Conservation (phyloP, 2,113 vertebrate species). For the Callipepla californica region DNA sequence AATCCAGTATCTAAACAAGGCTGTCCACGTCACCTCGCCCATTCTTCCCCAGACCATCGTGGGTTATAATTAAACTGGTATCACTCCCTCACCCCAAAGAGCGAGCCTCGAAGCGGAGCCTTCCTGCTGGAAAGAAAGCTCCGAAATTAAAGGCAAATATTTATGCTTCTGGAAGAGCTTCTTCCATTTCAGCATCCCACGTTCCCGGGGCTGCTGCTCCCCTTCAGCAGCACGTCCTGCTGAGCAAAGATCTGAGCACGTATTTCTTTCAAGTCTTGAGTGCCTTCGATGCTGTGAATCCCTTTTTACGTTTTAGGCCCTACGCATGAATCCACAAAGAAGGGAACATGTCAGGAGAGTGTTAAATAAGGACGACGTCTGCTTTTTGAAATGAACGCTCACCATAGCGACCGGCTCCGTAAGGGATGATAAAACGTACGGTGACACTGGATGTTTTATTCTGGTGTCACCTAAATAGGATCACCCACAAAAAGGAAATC, state of each 20-base stretch:
- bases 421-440: background rate
- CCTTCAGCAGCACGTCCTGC: conserved; percentile 47
- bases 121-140: conserved; percentile 1
- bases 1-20: conserved; percentile 65
- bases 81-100: background rate
- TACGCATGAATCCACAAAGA: background rate
- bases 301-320: background rate
- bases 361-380: conserved; percentile 55
- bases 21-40: conserved; percentile 46
- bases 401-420: conserved; percentile 26
- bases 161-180: background rate
- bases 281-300: background rate
- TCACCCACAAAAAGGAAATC: conserved; percentile 46
- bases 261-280: background rate
- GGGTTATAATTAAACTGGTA: background rate
- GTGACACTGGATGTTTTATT: conserved; percentile 54
- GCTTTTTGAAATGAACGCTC: background rate
- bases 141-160: background rate
- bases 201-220: background rate
- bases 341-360: conserved; percentile 36
- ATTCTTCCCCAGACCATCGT: background rate
- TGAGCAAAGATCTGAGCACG: background rate
- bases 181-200: conserved; percentile 33
- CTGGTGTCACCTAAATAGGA: conserved; percentile 50
- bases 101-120: background rate